Percentiles rank a stretch among this genome's conserved stretches.
Conservation (phyloP, 1,140 invertebrate genomes). For the Calliopsis andreniformis region DNA sequence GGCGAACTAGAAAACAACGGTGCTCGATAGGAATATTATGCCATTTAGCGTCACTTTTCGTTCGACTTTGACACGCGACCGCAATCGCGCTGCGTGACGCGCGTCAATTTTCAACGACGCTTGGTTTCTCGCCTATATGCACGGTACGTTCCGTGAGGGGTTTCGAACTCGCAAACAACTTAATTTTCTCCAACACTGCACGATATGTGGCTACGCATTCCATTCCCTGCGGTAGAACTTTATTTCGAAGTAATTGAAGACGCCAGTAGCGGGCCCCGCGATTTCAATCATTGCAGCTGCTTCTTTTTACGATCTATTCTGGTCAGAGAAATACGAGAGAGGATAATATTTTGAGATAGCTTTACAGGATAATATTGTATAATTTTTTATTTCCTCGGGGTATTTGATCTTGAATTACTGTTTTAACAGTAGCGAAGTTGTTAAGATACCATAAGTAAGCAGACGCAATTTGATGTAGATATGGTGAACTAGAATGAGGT, state of each 20-base stretch:
- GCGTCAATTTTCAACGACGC: constrained; percentile 53
- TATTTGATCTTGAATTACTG: no score
- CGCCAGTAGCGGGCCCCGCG: background rate
- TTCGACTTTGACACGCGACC: constrained; percentile 50
- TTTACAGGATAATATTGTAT: no score
- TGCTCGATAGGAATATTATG: constrained; percentile 34
- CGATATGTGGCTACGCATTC: constrained; percentile 4
- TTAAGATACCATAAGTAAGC: no score
- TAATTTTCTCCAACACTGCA: constrained; percentile 39
- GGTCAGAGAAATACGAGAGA: no score
- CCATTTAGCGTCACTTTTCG: constrained; percentile 52
- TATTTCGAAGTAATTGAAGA: background rate
- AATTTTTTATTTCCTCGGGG: no score
- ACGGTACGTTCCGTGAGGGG: background rate
- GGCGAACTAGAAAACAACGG: background rate
- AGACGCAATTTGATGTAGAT: no score
- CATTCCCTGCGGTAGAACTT: background rate
- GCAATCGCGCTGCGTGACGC: constrained; percentile 46
- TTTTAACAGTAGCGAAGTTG: no score
- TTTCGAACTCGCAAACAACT: constrained; percentile 54
- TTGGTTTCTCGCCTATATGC: constrained; percentile 2
- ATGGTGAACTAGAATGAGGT: no score
- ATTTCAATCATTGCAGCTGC: background rate
- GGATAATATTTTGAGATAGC: no score
- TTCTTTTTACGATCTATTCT: no score